These are phyloP conservation scores for Origma solitaria DNA, from an alignment of 2,113 vertebrate genomes.

Conservation along the genomic window DNA sequence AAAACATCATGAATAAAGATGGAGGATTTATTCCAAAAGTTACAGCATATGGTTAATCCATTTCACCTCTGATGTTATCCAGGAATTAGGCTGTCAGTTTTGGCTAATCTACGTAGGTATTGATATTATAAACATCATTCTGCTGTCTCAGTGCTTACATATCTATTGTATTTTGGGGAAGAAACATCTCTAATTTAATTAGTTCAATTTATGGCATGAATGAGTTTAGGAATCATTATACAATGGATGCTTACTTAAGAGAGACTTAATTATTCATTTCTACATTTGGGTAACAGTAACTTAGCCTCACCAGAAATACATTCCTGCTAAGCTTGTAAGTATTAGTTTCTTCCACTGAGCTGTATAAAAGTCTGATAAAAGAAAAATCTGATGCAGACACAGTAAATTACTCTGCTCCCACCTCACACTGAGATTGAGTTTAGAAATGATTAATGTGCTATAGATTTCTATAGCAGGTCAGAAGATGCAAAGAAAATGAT, in stretches of 20 bases:
- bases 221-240: slow-evolving; percentile 68
- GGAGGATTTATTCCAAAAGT: background rate
- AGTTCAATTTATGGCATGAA: slow-evolving; percentile 54
- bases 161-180: background rate
- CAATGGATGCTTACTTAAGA: slow-evolving; percentile 63
- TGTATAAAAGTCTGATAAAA: slow-evolving; percentile 57
- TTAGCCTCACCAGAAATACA: slow-evolving; percentile 43
- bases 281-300: slow-evolving; percentile 41
- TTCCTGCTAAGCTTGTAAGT: slow-evolving; percentile 32
- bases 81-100: background rate
- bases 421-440: background rate
- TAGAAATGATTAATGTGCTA: slow-evolving; percentile 32
- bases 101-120: background rate
- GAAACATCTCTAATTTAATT: slow-evolving; percentile 25
- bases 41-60: background rate
- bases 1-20: background rate
- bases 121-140: background rate
- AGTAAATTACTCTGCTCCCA: slow-evolving; percentile 57
- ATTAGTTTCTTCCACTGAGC: slow-evolving; percentile 46
- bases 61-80: background rate
- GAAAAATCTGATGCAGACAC: slow-evolving; percentile 52
- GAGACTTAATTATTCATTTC: slow-evolving; percentile 66
- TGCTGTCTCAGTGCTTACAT: background rate
- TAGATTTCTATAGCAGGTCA: slow-evolving; percentile 57
- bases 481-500: slow-evolving; percentile 51